phyloP scores from a whole-genome alignment of 2,797 vertebrate genomes.

The Pteronotus mesoamericanus region DNA sequence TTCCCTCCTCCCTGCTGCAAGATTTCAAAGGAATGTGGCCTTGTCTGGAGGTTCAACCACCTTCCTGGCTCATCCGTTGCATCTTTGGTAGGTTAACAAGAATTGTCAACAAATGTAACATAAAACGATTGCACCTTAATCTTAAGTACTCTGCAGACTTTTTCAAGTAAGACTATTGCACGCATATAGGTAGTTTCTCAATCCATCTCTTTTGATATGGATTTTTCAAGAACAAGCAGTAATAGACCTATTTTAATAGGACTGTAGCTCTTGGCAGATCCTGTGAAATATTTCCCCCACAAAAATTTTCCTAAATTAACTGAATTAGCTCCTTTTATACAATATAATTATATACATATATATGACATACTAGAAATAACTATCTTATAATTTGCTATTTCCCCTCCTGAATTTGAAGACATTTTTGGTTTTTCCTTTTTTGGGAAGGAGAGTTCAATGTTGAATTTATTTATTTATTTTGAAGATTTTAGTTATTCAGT shows the following conservation, averaged over 20 bases:
- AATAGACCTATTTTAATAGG: slow-evolving; percentile 49
- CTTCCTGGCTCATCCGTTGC: background rate
- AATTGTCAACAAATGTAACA: background rate
- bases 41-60: background rate
- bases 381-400: slow-evolving; percentile 55
- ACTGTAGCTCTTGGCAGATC: slow-evolving; percentile 47
- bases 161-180: background rate
- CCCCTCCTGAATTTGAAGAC: slow-evolving; percentile 11
- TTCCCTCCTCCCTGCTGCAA: background rate
- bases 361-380: slow-evolving; percentile 47
- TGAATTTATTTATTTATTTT: too few relatives aligned
- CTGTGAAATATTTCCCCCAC: slow-evolving; percentile 42
- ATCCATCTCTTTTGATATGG: slow-evolving; percentile 33
- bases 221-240: slow-evolving; percentile 39
- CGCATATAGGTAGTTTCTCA: background rate
- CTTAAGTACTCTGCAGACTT: background rate
- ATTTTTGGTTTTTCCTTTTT: background rate
- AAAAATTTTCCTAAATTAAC: slow-evolving; percentile 60
- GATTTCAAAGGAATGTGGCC: background rate
- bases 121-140: background rate
- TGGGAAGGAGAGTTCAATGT: background rate
- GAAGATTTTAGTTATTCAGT: too few relatives aligned
- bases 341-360: slow-evolving; percentile 41
- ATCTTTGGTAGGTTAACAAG: background rate
- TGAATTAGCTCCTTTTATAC: slow-evolving; percentile 45